Evolutionary conservation across 2,797 vertebrate species (phyloP), one percentile per base, ranked within the genome.

Genomic region (Cynopterus sphinx): DNA sequence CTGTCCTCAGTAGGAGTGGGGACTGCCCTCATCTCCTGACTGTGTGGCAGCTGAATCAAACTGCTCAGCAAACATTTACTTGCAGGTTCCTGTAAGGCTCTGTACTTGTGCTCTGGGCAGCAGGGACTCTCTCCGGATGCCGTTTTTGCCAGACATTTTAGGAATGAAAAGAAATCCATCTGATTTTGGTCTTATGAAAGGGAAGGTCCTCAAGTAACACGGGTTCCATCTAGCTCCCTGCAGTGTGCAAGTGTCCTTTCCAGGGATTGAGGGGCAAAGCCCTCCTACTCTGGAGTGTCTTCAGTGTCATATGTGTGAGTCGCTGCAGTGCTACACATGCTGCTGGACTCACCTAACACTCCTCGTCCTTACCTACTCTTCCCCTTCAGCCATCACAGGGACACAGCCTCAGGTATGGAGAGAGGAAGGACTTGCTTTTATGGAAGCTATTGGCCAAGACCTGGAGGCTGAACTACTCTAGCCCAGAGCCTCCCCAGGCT

Each of bases 401-500:
- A 31, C 24, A 31, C 39, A 57, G 33, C n/a, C 81, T 24, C 43
- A 4, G 49, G 10, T 1, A 51, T 10, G 51, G 31, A 53, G 22
- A 24, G 67, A 59, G 39, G 61, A 57, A 33, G n/a, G 41, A 53
- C 33, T 9, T 15, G 21, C n/a, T 19, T 2, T 17, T 9, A 46
- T 70, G 51, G 41, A 95, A 71, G 15, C 46, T 55, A n/a, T 15
- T 87, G 81, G 16, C 71, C 67, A 65, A 53, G 39, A 90, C 26
- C 43, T 26, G 6, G 5, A 77, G 53, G 13, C 68, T 65, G 28
- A 43, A 41, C 19, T 9, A 21, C 0, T 9, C n/a, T 5, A 22
- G n/a, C 9, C 33, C 11, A 55, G 16, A 12, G 57, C 65, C 39
- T 55, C 67, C 36, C 7, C 4, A 43, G 33, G 51, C 28, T 31